phyloP scores from a whole-genome alignment of 2,888 invertebrate species.

The Pristionchus arcanus region DNA sequence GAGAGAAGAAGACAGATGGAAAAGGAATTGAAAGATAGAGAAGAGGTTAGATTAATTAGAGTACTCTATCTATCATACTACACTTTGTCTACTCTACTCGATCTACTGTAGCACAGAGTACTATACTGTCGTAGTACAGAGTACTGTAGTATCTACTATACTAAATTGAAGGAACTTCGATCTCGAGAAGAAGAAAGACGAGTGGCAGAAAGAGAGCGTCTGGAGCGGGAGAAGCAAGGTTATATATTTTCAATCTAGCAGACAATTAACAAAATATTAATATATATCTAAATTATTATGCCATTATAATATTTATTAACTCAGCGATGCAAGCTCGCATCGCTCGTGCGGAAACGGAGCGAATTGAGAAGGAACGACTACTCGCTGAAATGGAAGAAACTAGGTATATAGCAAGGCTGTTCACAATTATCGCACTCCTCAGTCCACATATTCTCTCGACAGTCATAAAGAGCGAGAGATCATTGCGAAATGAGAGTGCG shows the following conservation, averaged over 20 bases:
- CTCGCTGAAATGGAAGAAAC: constrained; percentile 16
- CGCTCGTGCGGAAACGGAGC: background rate
- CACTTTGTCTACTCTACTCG: too few species aligned
- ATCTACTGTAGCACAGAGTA: too few species aligned
- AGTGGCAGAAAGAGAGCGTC: background rate
- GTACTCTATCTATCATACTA: background rate
- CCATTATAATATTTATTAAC: background rate
- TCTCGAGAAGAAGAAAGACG: constrained; percentile 51
- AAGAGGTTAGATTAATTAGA: constrained; percentile 7
- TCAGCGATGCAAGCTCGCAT: constrained; percentile 45
- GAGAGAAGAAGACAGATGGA: constrained; percentile 47
- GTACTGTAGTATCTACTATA: too few species aligned
- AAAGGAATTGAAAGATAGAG: background rate
- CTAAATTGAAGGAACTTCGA: constrained; percentile 42
- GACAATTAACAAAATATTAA: too few species aligned
- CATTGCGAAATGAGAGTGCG: too few species aligned
- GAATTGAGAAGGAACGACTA: constrained; percentile 14
- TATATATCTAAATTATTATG: background rate
- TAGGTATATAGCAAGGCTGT: background rate
- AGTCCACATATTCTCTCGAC: too few species aligned
- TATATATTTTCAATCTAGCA: background rate
- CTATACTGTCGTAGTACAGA: too few species aligned
- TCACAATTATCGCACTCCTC: too few species aligned
- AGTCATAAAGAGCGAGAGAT: too few species aligned
- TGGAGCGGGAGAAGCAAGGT: constrained; percentile 16